Base-by-base conservation (phyloP, 2,888 invertebrate genomes). In the Leptopilina drosophilae region DNA sequence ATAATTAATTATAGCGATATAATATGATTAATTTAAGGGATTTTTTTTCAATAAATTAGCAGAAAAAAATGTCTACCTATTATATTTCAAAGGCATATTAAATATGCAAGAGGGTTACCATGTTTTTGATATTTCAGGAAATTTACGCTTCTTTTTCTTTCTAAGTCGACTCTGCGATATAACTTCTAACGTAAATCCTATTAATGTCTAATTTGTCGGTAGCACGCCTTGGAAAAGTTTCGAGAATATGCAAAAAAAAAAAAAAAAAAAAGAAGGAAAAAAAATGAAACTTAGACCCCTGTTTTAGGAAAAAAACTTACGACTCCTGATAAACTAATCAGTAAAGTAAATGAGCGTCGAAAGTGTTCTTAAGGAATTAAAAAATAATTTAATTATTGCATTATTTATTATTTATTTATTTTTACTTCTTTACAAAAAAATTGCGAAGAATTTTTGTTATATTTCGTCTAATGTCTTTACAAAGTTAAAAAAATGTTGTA, bases 141-240 rank as follows among this genome's bases (percentile, higher is more conserved):
- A 85, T 85, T 84, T 84, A 84, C 84, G 80, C 82, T 76, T 77
- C 40, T 77, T 76, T 77, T 77, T 76, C 75, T 78, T 81, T 76
- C 76, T 77, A 82, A 80, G 80, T 78, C 78, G 81, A 80, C 82
- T 80, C 77, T 80, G 82, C 84, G 86, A 86, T 87, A 85, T 86
- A 87, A 87, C 87, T 88, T 87, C 80, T 81, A 73, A 78, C 87
- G 87, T 88, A 88, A 88, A 89, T 88, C 84, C 85, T 89, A 88
- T 88, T 89, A 89, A 88, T 84, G 83, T 82, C 85, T 87, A 88
- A 88, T 87, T 88, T 87, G 87, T 86, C 88, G 84, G 84, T 87
- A 82, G 82, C 82, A 82, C 85, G 81, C 82, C 78, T 64, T 77
- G 64, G 82, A 82, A 81, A 85, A 87, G 84, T 87, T 87, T 86